These are phyloP conservation scores for Tortricodes alternella DNA, from an alignment of 2,888 invertebrate genomes.

Conservation along the genomic window DNA sequence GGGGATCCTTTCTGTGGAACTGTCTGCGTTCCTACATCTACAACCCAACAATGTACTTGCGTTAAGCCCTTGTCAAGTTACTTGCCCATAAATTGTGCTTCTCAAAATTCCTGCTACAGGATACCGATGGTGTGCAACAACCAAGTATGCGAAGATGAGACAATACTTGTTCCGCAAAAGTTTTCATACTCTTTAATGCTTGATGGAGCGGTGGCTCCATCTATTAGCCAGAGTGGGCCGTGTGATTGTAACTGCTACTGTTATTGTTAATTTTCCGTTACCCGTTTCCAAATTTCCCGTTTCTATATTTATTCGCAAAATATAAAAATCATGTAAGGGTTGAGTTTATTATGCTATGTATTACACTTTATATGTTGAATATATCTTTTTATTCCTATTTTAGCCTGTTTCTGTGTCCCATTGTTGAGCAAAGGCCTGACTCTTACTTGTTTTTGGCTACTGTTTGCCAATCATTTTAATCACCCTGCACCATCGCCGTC, in stretches of 20 bases:
- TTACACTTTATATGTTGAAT: too few relatives aligned
- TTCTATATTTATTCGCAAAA: too few relatives aligned
- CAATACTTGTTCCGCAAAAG: slow-evolving; percentile 20
- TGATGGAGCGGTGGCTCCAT: slow-evolving; percentile 14
- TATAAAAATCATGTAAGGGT: too few relatives aligned
- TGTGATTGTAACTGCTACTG: neutral
- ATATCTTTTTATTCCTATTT: too few relatives aligned
- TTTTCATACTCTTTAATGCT: slow-evolving; percentile 22
- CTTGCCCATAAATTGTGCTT: slow-evolving; percentile 40
- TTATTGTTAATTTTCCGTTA: slow-evolving; percentile 5
- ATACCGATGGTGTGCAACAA: slow-evolving; percentile 11
- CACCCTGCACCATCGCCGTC: too few relatives aligned
- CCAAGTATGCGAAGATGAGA: neutral
- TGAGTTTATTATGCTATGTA: too few relatives aligned
- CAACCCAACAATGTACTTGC: slow-evolving; percentile 33
- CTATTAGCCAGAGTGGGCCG: neutral
- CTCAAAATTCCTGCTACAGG: slow-evolving; percentile 29
- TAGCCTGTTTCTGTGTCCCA: too few relatives aligned
- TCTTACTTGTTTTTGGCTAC: too few relatives aligned
- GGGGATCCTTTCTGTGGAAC: neutral
- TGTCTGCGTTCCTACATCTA: neutral
- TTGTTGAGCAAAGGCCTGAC: too few relatives aligned
- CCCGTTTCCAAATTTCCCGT: too few relatives aligned
- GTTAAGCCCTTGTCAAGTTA: slow-evolving; percentile 33
- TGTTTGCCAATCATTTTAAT: too few relatives aligned